phyloP scores from a whole-genome alignment of 2,797 vertebrate genomes.

The Perodicticus potto region DNA sequence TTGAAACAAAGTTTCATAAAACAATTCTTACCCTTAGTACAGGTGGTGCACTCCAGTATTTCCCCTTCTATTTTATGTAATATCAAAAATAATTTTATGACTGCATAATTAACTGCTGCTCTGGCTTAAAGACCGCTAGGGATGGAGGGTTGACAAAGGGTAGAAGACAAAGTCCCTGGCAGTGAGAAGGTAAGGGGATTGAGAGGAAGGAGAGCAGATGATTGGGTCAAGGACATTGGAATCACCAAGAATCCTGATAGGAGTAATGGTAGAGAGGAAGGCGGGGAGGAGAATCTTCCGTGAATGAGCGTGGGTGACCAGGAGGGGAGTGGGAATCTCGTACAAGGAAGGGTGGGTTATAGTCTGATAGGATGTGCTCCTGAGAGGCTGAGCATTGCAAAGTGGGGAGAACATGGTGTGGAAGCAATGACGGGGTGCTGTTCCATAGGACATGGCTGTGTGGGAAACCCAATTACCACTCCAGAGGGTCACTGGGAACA shows the following conservation, averaged over 20 bases:
- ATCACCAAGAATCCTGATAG: background rate
- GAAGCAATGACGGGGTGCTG: background rate
- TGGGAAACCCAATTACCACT: background rate
- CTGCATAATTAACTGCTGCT: background rate
- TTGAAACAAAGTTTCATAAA: slow-evolving; percentile 14
- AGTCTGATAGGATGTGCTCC: background rate
- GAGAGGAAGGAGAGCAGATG: background rate
- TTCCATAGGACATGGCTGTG: too few species aligned
- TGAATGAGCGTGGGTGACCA: background rate
- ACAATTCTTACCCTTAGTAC: background rate
- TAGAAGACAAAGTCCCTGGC: background rate
- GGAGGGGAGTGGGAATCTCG: background rate
- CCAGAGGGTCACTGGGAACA: background rate
- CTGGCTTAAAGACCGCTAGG: background rate
- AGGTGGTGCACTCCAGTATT: background rate
- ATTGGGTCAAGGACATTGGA: background rate
- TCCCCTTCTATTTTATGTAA: background rate
- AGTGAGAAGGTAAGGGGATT: background rate
- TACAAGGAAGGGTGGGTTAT: background rate
- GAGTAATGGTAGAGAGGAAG: background rate
- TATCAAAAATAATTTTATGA: background rate
- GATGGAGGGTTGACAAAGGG: background rate
- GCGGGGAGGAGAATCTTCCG: background rate
- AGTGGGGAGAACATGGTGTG: background rate
- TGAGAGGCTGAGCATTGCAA: too few species aligned